Evolutionary conservation across 2,797 vertebrate genomes (phyloP), one percentile per base, ranked within the genome.

Genomic region (Moxostoma hubbsi): DNA sequence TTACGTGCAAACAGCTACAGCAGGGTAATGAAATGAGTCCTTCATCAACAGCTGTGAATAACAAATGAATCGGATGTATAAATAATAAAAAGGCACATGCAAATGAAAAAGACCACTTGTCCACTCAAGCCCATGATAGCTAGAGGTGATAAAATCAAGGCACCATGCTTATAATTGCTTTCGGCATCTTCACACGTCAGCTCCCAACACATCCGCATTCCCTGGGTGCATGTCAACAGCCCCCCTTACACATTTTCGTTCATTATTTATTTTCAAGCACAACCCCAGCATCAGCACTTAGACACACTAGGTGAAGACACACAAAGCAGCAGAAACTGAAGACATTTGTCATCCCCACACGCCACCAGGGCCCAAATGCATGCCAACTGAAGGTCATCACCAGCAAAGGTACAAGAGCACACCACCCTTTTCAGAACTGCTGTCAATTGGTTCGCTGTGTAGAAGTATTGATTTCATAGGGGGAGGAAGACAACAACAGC

Each of bases 101-200:
- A 88, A 91, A 92, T 89, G 80, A 81, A 83, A 86, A 81, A 54
- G 63, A 82, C 84, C 66, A 53, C 50, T 82, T 55, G 87, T 87
- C 85, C 36, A 80, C 85, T 85, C 77, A 75, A 82, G 81, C 85
- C 85, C 67, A 81, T 16, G 85, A 84, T 76, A 85, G 77, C 15
- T 63, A 75, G 84, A 87, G 87, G 91, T 88, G 90, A 90, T 90
- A 89, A 91, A 93, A 91, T 87, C 88, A 90, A 84, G 84, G 80
- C 81, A 87, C 84, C 88, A 78, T 68, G 83, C 87, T 90, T 89
- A 86, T 91, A 92, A 91, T 87, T 90, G 87, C 75, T 85, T 67
- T 83, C 84, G 81, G 85, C 85, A 88, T 88, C 85, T 92, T 90
- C 90, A 91, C 90, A 92, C 90, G 88, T 93, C 90, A 87, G 86